Percentiles rank a stretch among this genome's conserved stretches.
phyloP scores from a whole-genome alignment of 2,113 vertebrate genomes.

The Egretta garzetta region DNA sequence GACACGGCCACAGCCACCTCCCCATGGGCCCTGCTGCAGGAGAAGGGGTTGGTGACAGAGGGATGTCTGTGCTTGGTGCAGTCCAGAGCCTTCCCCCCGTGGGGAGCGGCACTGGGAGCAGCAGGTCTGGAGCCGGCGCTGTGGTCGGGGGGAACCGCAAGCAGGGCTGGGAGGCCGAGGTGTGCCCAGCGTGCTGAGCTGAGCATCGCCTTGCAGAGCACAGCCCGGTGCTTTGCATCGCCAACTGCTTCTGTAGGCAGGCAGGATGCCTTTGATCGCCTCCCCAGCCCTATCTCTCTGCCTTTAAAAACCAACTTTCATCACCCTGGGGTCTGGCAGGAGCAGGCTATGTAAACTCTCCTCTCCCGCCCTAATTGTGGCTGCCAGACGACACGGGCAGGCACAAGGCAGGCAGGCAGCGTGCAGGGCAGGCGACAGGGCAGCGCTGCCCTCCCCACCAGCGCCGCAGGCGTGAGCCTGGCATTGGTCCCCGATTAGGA shows the following conservation, averaged over 20 bases:
- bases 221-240: fast-evolving
- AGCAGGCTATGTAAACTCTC: not conserved
- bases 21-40: fast-evolving
- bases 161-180: not conserved
- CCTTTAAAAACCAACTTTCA: not conserved
- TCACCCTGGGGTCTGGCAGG: constrained; percentile 30
- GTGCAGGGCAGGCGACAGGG: not conserved
- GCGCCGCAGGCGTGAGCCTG: not conserved
- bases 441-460: not conserved
- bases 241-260: not conserved
- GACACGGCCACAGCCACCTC: not conserved
- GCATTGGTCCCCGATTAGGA: fast-evolving
- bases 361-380: not conserved
- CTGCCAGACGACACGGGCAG: not conserved
- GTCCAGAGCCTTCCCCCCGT: not conserved
- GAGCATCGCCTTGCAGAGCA: not conserved
- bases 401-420: not conserved
- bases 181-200: not conserved
- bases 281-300: not conserved
- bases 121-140: not conserved
- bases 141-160: not conserved
- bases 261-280: constrained; percentile 21
- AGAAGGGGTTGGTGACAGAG: not conserved
- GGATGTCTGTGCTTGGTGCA: not conserved
- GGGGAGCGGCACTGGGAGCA: not conserved